Percentiles rank a stretch among this genome's conserved stretches.
phyloP scores from a whole-genome alignment of 2,113 vertebrate genomes.

The Phasianus colchicus region DNA sequence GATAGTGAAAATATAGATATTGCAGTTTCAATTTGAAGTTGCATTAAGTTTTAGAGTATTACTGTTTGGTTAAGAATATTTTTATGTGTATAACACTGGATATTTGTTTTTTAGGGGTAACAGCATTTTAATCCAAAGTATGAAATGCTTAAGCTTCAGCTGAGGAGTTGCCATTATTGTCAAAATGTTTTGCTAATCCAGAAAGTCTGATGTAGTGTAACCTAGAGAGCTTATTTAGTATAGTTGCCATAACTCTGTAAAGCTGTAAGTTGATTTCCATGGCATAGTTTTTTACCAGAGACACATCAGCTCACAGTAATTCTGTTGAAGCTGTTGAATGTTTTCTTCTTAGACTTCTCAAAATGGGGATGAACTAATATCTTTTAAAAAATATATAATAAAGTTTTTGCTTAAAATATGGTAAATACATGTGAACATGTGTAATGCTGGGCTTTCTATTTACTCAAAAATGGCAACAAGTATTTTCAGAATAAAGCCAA shows the following conservation, averaged over 20 bases:
- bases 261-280: conserved; percentile 63
- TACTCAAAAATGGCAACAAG: conserved; percentile 74
- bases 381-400: conserved; percentile 65
- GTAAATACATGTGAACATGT: conserved; percentile 76
- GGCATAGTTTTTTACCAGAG: conserved; percentile 65
- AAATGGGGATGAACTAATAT: conserved; percentile 77
- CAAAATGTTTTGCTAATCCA: conserved; percentile 71
- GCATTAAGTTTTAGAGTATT: conserved; percentile 60
- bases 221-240: conserved; percentile 67
- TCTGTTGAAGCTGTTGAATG: conserved; percentile 60
- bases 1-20: conserved; percentile 43
- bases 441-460: conserved; percentile 76
- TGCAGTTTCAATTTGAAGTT: conserved; percentile 64
- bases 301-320: conserved; percentile 58
- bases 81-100: conserved; percentile 59
- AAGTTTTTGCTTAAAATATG: conserved; percentile 72
- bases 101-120: conserved; percentile 69
- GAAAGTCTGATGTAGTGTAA: conserved; percentile 71
- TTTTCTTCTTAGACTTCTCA: conserved; percentile 75
- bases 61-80: conserved; percentile 55
- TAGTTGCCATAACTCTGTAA: conserved; percentile 70
- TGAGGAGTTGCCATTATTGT: conserved; percentile 68
- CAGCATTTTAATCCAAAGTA: conserved; percentile 65
- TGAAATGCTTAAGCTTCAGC: conserved; percentile 68
- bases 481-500: conserved; percentile 81